Evolutionary conservation across 2,113 vertebrate genomes (phyloP), one percentile per base, ranked within the genome.

Genomic region (Glaucidium brasilianum): DNA sequence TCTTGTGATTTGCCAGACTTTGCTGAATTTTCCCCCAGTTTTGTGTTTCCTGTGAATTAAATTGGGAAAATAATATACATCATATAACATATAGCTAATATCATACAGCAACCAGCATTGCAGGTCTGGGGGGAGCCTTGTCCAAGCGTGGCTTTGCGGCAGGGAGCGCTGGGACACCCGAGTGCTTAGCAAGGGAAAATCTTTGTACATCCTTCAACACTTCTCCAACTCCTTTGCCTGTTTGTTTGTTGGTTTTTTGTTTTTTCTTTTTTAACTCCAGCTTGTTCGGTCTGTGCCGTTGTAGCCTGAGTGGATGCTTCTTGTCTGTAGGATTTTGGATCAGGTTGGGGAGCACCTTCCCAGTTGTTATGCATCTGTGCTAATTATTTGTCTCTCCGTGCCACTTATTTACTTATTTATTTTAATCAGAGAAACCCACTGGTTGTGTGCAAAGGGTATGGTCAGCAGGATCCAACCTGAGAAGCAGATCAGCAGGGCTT

Each of bases 161-260:
- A 41, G 55, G 32, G 45, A 80, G 15, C 0, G 0, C 32, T 0
- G 0, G 49, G 53, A 58, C 35, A 68, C 35, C 34, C 4, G 34
- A 68, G 41, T 49, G 13, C 64, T 69, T 27, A 19, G 47, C 1
- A 4, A 90, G 37, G 17, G 16, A 83, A 60, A 80, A 58, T 25
- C 41, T 73, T 72, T 39, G 6, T 47, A 19, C 0, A 1, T 76
- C 66, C 39, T 86, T 85, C 55, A 63, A 43, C 17, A 4, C 15
- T 32, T 39, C 18, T 35, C 67, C 63, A 45, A 7, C 43, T 85
- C 34, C 22, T 91, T 80, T 83, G 15, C 37, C 6, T 45, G 43
- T 8, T 45, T 41, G 41, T 15, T 41, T 18, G 43, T 43, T 34
- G 35, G 25, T 20, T 27, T 41, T 52, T 34, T 7, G 23, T n/a